Conservation (phyloP, 2,113 vertebrate species). For the Scopus umbretta region DNA sequence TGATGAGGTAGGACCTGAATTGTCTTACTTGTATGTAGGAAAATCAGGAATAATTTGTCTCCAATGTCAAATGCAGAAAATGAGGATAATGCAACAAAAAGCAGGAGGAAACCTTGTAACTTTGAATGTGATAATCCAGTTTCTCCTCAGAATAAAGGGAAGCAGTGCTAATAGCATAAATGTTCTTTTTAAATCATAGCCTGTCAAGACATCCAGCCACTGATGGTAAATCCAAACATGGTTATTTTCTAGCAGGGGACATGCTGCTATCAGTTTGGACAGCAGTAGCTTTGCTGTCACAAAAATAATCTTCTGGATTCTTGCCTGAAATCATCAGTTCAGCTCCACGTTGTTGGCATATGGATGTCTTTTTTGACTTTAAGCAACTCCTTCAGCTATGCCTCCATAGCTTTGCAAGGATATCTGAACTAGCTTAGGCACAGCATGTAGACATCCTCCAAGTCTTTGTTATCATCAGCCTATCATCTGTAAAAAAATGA, state of each 20-base stretch:
- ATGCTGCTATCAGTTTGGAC: background rate
- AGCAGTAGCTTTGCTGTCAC: background rate
- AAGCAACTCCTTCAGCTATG: background rate
- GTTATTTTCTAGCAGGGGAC: background rate
- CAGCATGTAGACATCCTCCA: background rate
- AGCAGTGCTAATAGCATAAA: background rate
- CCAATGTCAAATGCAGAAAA: background rate
- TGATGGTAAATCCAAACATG: background rate
- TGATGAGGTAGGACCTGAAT: background rate
- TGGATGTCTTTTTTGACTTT: background rate
- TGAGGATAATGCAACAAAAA: background rate
- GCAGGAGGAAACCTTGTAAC: background rate
- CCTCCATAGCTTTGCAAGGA: background rate
- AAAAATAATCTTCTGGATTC: background rate
- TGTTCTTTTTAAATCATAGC: background rate
- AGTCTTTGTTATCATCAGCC: background rate
- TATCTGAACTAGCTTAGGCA: background rate
- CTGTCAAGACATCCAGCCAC: background rate
- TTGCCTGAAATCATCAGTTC: background rate
- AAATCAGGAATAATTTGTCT: background rate
- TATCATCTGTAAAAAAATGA: background rate
- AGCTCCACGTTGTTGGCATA: background rate
- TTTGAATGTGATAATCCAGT: background rate
- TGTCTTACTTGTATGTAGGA: background rate
- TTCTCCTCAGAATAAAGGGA: background rate